These are phyloP conservation scores for Acronicta alni DNA, from an alignment of 2,888 invertebrate genomes.

Conservation along the genomic window DNA sequence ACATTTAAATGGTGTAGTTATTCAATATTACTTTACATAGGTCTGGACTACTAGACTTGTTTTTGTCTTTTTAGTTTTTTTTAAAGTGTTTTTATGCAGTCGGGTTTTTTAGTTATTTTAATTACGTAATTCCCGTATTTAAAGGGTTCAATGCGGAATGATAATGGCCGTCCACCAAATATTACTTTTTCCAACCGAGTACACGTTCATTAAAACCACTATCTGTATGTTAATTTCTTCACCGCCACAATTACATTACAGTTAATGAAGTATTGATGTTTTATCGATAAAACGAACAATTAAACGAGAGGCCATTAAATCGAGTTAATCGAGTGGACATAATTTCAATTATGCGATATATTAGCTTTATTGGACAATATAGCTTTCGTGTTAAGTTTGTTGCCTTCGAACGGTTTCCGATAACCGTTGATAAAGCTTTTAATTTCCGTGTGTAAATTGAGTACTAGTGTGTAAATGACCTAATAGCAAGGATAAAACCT, in stretches of 20 bases:
- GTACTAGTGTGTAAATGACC: no score
- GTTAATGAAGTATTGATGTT: constrained; percentile 32
- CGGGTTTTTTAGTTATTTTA: no score
- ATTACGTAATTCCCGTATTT: neutral
- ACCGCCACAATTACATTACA: constrained; percentile 20
- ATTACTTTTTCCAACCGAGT: constrained; percentile 8
- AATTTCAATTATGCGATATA: constrained; percentile 49
- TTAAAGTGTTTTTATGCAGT: no score
- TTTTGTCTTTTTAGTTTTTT: no score
- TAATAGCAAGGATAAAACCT: no score
- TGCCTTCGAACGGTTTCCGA: no score
- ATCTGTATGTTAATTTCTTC: constrained; percentile 38
- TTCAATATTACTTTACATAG: no score
- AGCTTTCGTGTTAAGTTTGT: no score
- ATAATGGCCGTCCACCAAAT: constrained; percentile 9
- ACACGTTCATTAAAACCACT: constrained; percentile 24
- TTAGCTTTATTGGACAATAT: constrained; percentile 51
- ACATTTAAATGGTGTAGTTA: no score
- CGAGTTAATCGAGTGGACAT: constrained; percentile 35
- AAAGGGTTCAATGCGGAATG: neutral
- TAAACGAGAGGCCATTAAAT: constrained; percentile 26
- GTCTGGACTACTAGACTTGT: no score
- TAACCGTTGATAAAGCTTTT: constrained; percentile 6
- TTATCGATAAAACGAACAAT: constrained; percentile 37
- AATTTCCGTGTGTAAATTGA: constrained; percentile 3